Base-by-base conservation (phyloP, 2,113 vertebrate genomes). In the Ranitomeya variabilis region DNA sequence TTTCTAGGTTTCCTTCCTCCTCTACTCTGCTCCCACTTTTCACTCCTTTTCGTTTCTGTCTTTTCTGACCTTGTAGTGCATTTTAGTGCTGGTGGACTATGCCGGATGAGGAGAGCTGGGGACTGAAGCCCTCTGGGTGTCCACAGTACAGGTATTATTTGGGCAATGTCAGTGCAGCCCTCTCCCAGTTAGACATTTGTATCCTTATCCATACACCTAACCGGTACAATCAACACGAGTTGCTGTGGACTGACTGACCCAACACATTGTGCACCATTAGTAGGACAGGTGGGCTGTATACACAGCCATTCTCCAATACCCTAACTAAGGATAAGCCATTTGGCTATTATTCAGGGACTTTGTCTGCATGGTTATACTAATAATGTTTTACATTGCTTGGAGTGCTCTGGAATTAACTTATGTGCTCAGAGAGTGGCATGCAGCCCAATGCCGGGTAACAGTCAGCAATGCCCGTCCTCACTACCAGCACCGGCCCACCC, bases 11-110 rank as follows among this genome's bases (percentile, higher is more conserved):
- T 76, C 86, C 55, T 66, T 51, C 54, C 55, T 77, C 31, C 45
- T 87, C 79, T 86, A 37, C 26, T 83, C 85, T 82, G 62, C 71
- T 77, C 85, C 85, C 80, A 77, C 89, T 89, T 89, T 89, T 89
- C 87, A 89, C 82, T 89, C 87, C 87, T 89, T 89, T 89, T 89
- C 87, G 81, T 89, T 89, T 85, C 82, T 85, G 87, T 89, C 87
- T 89, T 89, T 89, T 89, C 87, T 89, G 87, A 89, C 83, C 87
- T 89, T 89, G 83, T 89, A 85, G 87, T 85, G 82, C 87, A 89
- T 89, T 89, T 89, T 89, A 89, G 87, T 85, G 73, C 81, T 89
- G 73, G 71, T 89, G 87, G 87, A 89, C 80, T 79, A 82, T 89
- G 81, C 87, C 87, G 87, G 87, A 85, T 89, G 87, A 89, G 87